Base-by-base conservation (phyloP, 1,140 invertebrate species). In the Diprion similis region DNA sequence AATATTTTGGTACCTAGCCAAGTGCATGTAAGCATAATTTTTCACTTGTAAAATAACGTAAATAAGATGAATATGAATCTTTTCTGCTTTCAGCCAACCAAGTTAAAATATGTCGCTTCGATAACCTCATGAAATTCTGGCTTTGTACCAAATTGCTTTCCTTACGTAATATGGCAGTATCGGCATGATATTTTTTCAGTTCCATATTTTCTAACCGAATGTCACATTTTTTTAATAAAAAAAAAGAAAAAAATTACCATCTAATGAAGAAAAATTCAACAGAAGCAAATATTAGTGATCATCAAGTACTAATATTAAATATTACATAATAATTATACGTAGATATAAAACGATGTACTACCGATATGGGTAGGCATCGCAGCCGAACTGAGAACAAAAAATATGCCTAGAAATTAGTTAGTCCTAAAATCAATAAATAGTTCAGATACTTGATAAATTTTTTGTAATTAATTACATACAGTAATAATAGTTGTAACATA, bases 141-240 rank as follows among this genome's bases (percentile, higher is more conserved):
- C 76, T 80, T 79, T 74, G 73, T 82, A 81, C 78, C 76, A 79
- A 83, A 83, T 80, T 70, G 75, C 72, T 77, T 68, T n/a, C 46
- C 77, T 82, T 80, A 81, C 59, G 75, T 80, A 79, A 81, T 78
- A 83, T 85, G 83, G 83, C 83, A 85, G 83, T 85, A 81, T 84
- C 70, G 73, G 79, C 74, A 76, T 84, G 79, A 83, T 83, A 83
- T 84, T 75, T 18, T 71, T 59, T 59, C n/a, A 15, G 51, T 59
- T 59, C 51, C n/a, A 59, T 59, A 15, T 59, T 59, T 17, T 59
- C 51, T 17, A 59, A 59, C 11, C 51, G n/a, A 59, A 59, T 9
- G 51, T 6, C 11, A 59, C 4, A 15, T 59, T 17, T 17, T 15
- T 59, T 59, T 8, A 17, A 59, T 59, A 59, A 6, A 9, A 13